Conservation (phyloP, 2,113 vertebrate genomes). For the Tretioscincus oriximinensis region DNA sequence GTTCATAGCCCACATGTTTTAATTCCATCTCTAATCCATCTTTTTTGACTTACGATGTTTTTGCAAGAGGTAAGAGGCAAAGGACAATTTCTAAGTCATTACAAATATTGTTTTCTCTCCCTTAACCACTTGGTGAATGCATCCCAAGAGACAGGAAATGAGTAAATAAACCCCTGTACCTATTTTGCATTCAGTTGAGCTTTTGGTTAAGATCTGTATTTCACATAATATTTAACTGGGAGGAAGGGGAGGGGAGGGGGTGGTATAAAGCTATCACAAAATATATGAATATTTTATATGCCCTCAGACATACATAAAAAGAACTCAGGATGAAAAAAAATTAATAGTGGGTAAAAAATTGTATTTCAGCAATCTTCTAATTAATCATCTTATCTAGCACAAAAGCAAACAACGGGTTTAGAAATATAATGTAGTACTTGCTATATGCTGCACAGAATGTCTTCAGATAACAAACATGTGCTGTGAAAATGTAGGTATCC, state of each 20-base stretch:
- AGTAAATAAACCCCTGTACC: background rate
- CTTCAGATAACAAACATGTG: background rate
- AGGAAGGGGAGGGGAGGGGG: background rate
- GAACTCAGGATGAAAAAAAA: conserved; percentile 5
- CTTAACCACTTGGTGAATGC: too few species aligned
- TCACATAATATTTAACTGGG: background rate
- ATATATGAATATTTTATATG: background rate
- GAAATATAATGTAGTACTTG: background rate
- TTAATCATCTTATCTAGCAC: background rate
- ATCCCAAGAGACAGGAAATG: background rate
- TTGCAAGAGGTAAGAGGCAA: too few species aligned
- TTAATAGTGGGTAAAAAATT: background rate
- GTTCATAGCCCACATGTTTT: too few species aligned
- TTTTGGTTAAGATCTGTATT: background rate
- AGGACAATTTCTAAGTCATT: too few species aligned
- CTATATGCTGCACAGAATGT: background rate
- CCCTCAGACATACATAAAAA: background rate
- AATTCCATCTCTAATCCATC: too few species aligned
- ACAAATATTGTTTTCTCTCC: too few species aligned
- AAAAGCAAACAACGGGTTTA: background rate
- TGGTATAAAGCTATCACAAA: background rate
- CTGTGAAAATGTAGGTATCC: background rate
- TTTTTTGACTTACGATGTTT: too few species aligned
- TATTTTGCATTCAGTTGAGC: fast-evolving
- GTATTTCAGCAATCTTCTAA: conserved; percentile 8